A percentile compares a stretch with the other conserved stretches of the same genome.
Conservation (phyloP, 2,888 invertebrate genomes). For the Thyatira batis region DNA sequence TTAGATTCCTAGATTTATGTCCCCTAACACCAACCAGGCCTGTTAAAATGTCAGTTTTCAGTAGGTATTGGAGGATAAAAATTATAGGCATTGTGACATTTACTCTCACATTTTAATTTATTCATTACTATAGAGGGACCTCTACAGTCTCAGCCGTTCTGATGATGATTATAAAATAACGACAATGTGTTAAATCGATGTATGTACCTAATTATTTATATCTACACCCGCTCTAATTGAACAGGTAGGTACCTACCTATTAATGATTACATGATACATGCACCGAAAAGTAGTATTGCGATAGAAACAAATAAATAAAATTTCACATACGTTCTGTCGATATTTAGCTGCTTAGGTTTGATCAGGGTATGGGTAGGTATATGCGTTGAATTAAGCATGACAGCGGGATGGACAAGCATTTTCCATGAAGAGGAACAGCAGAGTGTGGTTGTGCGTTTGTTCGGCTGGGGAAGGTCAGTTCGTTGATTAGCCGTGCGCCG, state of each 20-base stretch:
- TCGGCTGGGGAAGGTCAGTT: constrained; percentile 75
- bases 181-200: not conserved
- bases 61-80: too few species aligned
- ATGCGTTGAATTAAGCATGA: constrained; percentile 25
- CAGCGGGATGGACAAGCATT: constrained; percentile 31
- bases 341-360: too few species aligned
- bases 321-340: too few species aligned
- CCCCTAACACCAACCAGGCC: too few species aligned
- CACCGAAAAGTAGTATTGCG: not conserved
- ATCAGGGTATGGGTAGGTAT: not conserved
- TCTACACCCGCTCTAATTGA: not conserved
- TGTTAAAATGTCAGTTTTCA: too few species aligned
- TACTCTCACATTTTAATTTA: too few species aligned
- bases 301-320: not conserved
- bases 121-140: too few species aligned
- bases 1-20: too few species aligned
- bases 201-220: not conserved
- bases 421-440: constrained; percentile 42
- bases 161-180: not conserved
- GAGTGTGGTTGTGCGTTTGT: constrained; percentile 64
- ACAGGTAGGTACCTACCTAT: not conserved
- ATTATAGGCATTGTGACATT: too few species aligned
- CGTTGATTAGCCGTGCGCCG: constrained; percentile 80
- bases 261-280: not conserved
- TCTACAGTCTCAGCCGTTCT: too few species aligned